Conservation (phyloP, 2,888 invertebrate genomes). For the Diogma glabrata region DNA sequence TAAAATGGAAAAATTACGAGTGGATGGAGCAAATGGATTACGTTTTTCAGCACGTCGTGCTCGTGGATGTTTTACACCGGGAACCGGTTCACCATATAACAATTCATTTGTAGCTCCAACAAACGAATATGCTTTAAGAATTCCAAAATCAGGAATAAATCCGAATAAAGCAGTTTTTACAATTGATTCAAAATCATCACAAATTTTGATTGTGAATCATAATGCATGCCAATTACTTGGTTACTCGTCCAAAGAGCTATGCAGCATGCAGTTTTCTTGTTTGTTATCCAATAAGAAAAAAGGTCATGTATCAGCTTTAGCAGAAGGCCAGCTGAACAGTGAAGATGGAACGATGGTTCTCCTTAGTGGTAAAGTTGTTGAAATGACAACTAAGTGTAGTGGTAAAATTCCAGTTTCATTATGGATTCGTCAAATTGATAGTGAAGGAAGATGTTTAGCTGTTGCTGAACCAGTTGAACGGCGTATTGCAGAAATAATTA, state of each 20-base stretch:
- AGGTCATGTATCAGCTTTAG: conserved; percentile 39
- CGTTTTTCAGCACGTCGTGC: conserved; percentile 41
- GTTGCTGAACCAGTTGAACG: conserved; percentile 51
- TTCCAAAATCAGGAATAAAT: conserved; percentile 42
- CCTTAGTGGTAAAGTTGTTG: conserved; percentile 51
- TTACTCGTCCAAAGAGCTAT: conserved; percentile 43
- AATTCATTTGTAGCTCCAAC: conserved; percentile 24
- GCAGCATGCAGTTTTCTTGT: conserved; percentile 40
- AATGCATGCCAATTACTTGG: conserved; percentile 50
- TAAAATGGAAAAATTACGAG: conserved; percentile 23
- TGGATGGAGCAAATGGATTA: conserved; percentile 43
- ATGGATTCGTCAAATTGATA: conserved; percentile 49
- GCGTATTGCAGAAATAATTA: conserved; percentile 23
- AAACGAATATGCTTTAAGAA: conserved; percentile 37
- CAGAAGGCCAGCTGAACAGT: conserved; percentile 41
- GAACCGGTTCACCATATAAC: conserved; percentile 29
- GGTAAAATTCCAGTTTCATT: conserved; percentile 48
- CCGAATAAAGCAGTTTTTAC: conserved; percentile 57
- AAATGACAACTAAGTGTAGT: conserved; percentile 45
- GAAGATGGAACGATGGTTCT: conserved; percentile 46
- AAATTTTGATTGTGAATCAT: conserved; percentile 56
- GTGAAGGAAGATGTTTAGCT: conserved; percentile 48
- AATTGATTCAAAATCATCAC: conserved; percentile 49
- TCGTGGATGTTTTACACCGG: conserved; percentile 25
- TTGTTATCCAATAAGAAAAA: conserved; percentile 41